Conservation (phyloP, 35 echinoderm and acorn worm genomes). For the Eucidaris tribuloides region DNA sequence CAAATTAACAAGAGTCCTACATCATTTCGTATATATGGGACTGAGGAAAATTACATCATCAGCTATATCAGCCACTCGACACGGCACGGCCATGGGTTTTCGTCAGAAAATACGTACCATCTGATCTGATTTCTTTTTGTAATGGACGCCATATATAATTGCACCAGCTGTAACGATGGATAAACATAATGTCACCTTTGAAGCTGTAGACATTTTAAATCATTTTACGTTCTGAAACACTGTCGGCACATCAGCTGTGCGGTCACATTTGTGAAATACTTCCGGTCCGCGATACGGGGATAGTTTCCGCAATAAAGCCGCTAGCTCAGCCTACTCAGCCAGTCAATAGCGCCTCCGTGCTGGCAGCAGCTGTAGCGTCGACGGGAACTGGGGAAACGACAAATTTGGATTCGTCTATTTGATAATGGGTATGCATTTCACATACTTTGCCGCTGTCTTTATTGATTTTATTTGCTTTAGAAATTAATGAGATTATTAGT, state of each 20-base stretch:
- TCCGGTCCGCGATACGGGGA: neutral
- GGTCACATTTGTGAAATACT: neutral
- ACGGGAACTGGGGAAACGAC: too few species aligned
- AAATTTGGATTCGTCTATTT: too few species aligned
- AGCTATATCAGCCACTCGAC: neutral
- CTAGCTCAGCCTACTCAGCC: neutral
- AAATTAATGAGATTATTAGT: too few species aligned
- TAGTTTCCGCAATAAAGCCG: neutral
- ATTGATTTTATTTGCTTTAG: too few species aligned
- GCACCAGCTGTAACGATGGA: slow-evolving; percentile 38
- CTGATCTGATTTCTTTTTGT: slow-evolving; percentile 35
- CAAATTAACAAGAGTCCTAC: neutral
- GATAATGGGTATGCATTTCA: too few species aligned
- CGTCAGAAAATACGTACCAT: neutral
- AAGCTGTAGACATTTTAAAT: slow-evolving; percentile 47
- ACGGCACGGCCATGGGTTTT: neutral
- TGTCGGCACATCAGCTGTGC: neutral
- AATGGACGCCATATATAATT: slow-evolving; percentile 47
- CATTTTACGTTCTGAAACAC: neutral
- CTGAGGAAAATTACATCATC: too few species aligned
- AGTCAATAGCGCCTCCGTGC: neutral
- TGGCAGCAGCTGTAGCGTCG: neutral
- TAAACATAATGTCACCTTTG: slow-evolving; percentile 41
- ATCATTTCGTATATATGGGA: too few species aligned
- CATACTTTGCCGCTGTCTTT: too few species aligned